Evolutionary conservation across 2,888 invertebrate species (phyloP), one percentile per base, ranked within the genome.

Genomic region (Drosophila infuscata): DNA sequence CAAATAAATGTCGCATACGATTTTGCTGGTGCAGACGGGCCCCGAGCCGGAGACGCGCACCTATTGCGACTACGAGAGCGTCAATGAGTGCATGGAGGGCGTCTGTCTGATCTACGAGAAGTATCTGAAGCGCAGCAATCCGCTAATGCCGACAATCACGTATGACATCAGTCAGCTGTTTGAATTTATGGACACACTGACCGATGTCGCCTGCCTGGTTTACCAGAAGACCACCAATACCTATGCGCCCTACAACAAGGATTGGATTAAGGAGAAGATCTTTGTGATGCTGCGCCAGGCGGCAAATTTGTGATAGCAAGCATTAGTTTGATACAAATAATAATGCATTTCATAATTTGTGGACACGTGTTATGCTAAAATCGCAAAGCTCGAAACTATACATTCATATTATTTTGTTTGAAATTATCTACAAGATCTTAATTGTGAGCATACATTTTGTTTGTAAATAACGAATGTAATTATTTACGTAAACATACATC

Each of bases 41-140:
- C 95, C 95, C 0, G 96, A 98, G 91, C 98, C 99, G 25, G 99
- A 99, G 93, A 98, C 98, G 0, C 95, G 99, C 77, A 99, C 99
- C 0, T 99, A 99, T 93, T 98, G 98, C 0, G 99, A 99, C 93
- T 99, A 99, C 91, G 99, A 99, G 92, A 98, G 98, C 71, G 97
- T 99, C 9, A 99, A 98, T 90, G 99, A 99, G 91, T 99, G 99
- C 92, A 97, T 99, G 96, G 99, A 99, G 94, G 99, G 98, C 41
- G 98, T 99, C 12, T 99, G 99, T 93, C 99, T 99, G 94, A 99
- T 99, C 79, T 99, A 98, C 92, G 99, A 99, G 92, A 99, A 99
- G 91, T 99, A 99, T 93, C 94, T 99, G 81, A 99, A 99, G 92
- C 95, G 97, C 70, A 95, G 97, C 89, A 99, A 99, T 92, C 99